Evolutionary conservation across 2,888 invertebrate genomes (phyloP).

Genomic region (Leptopterna dolabrata): DNA sequence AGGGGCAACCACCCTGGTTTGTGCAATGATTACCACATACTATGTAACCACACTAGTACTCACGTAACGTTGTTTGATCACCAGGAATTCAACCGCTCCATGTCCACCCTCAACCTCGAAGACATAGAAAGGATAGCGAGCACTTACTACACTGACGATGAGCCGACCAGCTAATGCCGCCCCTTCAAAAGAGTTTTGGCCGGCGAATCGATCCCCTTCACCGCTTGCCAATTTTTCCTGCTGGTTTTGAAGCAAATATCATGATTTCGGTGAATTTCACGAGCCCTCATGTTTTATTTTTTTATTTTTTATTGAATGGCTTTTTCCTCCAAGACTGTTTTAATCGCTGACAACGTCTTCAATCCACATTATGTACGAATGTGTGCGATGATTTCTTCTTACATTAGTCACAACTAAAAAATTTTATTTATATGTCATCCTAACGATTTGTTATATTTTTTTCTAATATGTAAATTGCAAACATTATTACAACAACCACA

Average conservation of each 20-base stretch:
- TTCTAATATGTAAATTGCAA: not conserved
- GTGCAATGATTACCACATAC: too few species aligned
- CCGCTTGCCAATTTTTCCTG: not conserved
- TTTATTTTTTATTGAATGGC: not conserved
- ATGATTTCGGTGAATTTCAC: not conserved
- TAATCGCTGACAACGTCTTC: not conserved
- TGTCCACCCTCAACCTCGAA: slow-evolving; percentile 72
- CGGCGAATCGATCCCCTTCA: not conserved
- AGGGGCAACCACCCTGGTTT: too few species aligned
- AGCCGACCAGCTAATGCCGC: slow-evolving; percentile 43
- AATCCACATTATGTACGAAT: not conserved
- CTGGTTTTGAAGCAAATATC: not conserved
- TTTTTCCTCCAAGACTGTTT: not conserved
- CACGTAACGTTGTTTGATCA: not conserved
- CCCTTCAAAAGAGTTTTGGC: not conserved
- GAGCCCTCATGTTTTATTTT: not conserved
- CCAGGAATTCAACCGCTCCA: slow-evolving; percentile 64
- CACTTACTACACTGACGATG: slow-evolving; percentile 61
- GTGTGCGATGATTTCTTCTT: not conserved
- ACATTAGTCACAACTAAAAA: not conserved
- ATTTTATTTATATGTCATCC: not conserved
- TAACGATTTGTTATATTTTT: not conserved
- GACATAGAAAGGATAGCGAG: slow-evolving; percentile 72
- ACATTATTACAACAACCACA: not conserved
- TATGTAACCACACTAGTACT: too few species aligned